Evolutionary conservation across 2,797 vertebrate species (phyloP).

Genomic region (Anguilla marmorata): DNA sequence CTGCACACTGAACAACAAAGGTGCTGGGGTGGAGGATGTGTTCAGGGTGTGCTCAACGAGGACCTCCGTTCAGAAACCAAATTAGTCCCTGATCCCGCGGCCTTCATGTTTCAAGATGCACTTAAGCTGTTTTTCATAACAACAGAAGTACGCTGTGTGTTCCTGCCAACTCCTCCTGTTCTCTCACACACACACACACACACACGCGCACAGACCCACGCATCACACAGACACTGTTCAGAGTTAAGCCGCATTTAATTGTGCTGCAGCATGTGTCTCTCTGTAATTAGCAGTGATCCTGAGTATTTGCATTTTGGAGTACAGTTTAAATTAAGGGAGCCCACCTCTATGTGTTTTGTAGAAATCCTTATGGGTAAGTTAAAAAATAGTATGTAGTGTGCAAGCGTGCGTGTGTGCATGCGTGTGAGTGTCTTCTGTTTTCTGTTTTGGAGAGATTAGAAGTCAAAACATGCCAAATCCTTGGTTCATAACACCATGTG

Average conservation of each 20-base stretch:
- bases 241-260: neutral
- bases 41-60: conserved; percentile 53
- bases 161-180: conserved; percentile 47
- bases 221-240: neutral
- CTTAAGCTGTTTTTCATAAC: conserved; percentile 55
- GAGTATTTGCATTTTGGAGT: neutral
- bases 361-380: neutral
- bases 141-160: conserved; percentile 45
- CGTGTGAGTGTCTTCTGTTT: conserved; percentile 4
- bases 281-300: neutral
- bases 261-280: neutral
- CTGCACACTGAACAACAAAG: neutral
- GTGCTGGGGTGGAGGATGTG: conserved; percentile 27
- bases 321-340: neutral
- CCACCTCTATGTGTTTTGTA: neutral
- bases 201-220: neutral
- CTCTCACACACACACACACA: neutral
- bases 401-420: conserved; percentile 29
- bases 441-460: neutral
- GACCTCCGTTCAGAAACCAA: conserved; percentile 40
- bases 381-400: conserved; percentile 34
- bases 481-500: neutral
- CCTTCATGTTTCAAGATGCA: conserved; percentile 49
- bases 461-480: neutral
- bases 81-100: conserved; percentile 48